A percentile compares a stretch with the other conserved stretches of the same genome.
Conservation (phyloP, 2,113 vertebrate species). For the Noctilio leporinus region DNA sequence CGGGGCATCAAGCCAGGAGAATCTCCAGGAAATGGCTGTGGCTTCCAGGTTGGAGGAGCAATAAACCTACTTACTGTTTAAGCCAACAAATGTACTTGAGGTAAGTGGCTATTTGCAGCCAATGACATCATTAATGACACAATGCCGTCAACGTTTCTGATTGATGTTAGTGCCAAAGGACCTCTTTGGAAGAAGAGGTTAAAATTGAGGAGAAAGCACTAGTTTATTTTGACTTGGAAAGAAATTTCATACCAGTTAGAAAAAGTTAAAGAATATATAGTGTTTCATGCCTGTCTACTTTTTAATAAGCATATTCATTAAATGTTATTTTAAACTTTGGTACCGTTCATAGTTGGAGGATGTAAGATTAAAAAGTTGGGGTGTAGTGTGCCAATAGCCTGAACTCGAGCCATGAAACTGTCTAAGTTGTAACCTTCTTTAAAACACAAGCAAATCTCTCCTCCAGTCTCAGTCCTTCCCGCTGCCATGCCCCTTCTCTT, state of each 20-base stretch:
- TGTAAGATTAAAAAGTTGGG: background rate
- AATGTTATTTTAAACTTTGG: background rate
- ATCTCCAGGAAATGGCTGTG: background rate
- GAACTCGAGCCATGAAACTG: background rate
- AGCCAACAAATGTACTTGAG: background rate
- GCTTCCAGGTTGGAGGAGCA: background rate
- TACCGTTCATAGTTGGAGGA: background rate
- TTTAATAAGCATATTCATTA: background rate
- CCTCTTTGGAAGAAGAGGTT: background rate
- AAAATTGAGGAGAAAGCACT: background rate
- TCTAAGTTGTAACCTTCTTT: background rate
- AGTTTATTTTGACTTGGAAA: background rate
- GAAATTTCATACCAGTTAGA: constrained; percentile 1
- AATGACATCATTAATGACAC: background rate
- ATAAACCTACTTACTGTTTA: background rate
- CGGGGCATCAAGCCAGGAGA: background rate
- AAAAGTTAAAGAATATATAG: background rate
- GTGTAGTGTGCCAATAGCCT: background rate
- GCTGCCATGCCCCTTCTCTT: background rate
- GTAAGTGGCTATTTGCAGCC: background rate
- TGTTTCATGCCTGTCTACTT: background rate
- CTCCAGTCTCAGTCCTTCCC: background rate
- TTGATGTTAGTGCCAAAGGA: background rate
- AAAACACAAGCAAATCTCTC: background rate
- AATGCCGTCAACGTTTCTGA: background rate